phyloP scores from a whole-genome alignment of 2,797 vertebrate species.

The Pristis pectinata region DNA sequence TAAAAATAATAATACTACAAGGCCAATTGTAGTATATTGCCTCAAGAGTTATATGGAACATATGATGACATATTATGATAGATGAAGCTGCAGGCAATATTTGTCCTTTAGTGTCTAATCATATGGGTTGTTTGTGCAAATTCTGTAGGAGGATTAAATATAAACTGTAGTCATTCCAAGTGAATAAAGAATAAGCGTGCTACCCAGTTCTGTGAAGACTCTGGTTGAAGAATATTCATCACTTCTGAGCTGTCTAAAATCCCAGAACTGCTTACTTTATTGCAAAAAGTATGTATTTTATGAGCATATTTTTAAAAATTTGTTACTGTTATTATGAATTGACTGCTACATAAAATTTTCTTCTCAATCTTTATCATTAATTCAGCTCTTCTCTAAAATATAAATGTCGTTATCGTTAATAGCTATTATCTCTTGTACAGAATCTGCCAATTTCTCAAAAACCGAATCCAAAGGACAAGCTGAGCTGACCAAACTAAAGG shows the following conservation, averaged over 20 bases:
- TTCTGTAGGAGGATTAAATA: neutral
- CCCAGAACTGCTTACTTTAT: neutral
- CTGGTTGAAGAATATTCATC: neutral
- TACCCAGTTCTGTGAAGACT: neutral
- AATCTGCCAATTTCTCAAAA: neutral
- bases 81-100: neutral
- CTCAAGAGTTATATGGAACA: neutral
- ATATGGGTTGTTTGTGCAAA: slow-evolving; percentile 18
- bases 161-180: neutral
- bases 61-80: neutral
- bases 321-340: neutral
- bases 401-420: neutral
- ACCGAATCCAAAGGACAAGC: neutral
- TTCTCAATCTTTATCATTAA: neutral
- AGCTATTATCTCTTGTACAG: neutral
- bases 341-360: neutral
- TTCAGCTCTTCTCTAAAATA: neutral
- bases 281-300: neutral
- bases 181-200: neutral
- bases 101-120: neutral
- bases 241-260: too few species aligned
- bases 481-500: neutral
- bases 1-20: slow-evolving; percentile 7
- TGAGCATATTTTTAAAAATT: neutral
- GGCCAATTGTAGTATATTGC: neutral